Base-by-base conservation (phyloP, 2,113 vertebrate genomes). In the Marmota flaviventris region DNA sequence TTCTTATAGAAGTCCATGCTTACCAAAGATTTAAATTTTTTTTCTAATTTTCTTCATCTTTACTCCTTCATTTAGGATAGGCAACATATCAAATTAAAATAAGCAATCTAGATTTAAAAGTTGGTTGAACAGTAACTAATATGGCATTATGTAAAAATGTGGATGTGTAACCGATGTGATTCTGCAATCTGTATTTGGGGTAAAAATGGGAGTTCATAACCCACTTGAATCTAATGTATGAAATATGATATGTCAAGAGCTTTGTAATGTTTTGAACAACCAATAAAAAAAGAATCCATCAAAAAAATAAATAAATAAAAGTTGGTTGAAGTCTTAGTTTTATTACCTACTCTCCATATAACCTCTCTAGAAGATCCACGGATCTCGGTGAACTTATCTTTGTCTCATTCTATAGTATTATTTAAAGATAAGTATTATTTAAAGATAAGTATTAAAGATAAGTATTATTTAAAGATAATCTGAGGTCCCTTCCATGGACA, bases 51-150 rank as follows among this genome's bases (percentile, higher is more conserved):
- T n/a, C 39, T 42, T 83, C 16, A 51, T 87, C 39, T n/a, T 73
- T 92, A n/a, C 78, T 81, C 37, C 56, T 34, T 77, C 48, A 22
- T 67, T 89, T 75, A 51, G 85, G 37, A 22, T 56, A 18, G 25
- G 42, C 22, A 94, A 22, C 37, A 63, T 70, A 51, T 3, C 72
- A 92, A 70, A 87, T 81, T 89, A 37, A 92, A 93, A 86, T 56
- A n/a, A 91, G 87, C n/a, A 78, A n/a, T 20, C 29, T 79, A 53
- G 53, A 56, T 85, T 85, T 92, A n/a, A 84, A 81, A 84, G 69
- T 2, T 39, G 17, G 56, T n/a, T 79, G 18, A 94, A 76, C 39
- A 39, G 39, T 39, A 4, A 39, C 39, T 39, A 39, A 39, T 39
- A 39, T 39, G 39, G 39, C 39, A 39, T 39, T 39, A 39, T 39